Conservation (phyloP, 2,888 invertebrate genomes). For the Epirrhoe alternata region DNA sequence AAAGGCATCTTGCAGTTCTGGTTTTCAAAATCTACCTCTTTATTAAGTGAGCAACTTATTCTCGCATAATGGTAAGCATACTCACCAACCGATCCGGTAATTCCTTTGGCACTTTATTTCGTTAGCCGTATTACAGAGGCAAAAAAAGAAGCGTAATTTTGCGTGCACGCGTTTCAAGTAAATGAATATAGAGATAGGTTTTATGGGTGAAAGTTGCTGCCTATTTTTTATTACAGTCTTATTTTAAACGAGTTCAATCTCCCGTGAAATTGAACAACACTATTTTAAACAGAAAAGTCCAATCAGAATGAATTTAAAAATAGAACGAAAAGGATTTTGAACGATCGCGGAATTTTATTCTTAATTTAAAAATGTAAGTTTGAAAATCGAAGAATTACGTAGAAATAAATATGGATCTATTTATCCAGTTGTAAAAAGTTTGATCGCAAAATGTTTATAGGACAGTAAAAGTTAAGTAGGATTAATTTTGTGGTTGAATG, state of each 20-base stretch:
- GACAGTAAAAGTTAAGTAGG: conserved; percentile 12
- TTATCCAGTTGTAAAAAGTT: neutral
- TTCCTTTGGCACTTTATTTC: conserved; percentile 69
- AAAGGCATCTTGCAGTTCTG: conserved; percentile 64
- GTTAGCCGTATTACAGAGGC: conserved; percentile 59
- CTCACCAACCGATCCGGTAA: conserved; percentile 67
- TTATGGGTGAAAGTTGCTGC: conserved; percentile 61
- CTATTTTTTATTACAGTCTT: conserved; percentile 48
- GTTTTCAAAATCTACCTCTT: conserved; percentile 75
- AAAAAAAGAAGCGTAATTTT: conserved; percentile 60
- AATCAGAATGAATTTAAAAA: neutral
- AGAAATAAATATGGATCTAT: neutral
- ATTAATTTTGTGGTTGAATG: conserved; percentile 51
- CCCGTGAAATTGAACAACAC: neutral
- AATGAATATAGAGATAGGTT: conserved; percentile 52
- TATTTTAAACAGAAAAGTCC: neutral
- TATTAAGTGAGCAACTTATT: conserved; percentile 74
- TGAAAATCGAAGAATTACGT: neutral
- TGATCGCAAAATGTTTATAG: conserved; percentile 39
- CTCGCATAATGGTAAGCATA: conserved; percentile 69
- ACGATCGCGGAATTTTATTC: neutral
- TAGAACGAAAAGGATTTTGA: neutral
- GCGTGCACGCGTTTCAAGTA: conserved; percentile 56
- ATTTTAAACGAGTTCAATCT: conserved; percentile 21
- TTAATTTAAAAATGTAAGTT: neutral